Base-by-base conservation (phyloP, 2,888 invertebrate species). In the Melangyna quadrimaculata region DNA sequence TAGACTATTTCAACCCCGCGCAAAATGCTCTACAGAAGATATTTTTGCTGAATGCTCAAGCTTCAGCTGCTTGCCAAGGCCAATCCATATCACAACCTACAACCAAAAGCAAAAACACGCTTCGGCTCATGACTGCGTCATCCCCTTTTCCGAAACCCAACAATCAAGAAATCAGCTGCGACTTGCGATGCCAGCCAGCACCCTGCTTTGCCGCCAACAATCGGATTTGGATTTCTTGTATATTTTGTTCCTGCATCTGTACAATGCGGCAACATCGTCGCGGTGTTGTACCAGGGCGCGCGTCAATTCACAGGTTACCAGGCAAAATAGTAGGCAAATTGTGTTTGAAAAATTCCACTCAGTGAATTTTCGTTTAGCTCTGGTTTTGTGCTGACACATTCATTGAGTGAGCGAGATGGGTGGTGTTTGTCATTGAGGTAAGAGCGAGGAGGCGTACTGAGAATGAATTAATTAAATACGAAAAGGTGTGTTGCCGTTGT, bases 281-380 rank as follows among this genome's bases (percentile, higher is more conserved):
- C 89, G 89, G 89, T 90, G 90, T 90, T 90, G 90, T 89, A 89
- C 89, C 89, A 87, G 88, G 89, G 89, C 91, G 91, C 91, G 91
- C 91, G 91, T 91, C 92, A 91, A 89, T 88, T 90, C 89, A 84
- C 90, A 92, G 91, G 91, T 77, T 61, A 83, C 0, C 91, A 91
- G 90, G 78, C 77, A 69, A 87, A 88, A 87, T 43, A 89, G 90
- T 35, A 81, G 80, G 88, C 55, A 77, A 63, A 65, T 63, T 40
- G 32, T 69, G 37, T 70, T 43, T 55, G 61, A 86, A 77, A 86
- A 86, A 86, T 57, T 51, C 24, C 43, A 35, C 10, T n/a, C 22
- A 24, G 63, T 78, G 53, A 55, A 70, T 65, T 70, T 77, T 65
- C 37, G 70, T 73, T 81, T 35, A 65, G 53, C 63, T 79, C 32